Evolutionary conservation across 2,888 invertebrate species (phyloP), one percentile per base, ranked within the genome.

Genomic region (Thelaira solivaga): DNA sequence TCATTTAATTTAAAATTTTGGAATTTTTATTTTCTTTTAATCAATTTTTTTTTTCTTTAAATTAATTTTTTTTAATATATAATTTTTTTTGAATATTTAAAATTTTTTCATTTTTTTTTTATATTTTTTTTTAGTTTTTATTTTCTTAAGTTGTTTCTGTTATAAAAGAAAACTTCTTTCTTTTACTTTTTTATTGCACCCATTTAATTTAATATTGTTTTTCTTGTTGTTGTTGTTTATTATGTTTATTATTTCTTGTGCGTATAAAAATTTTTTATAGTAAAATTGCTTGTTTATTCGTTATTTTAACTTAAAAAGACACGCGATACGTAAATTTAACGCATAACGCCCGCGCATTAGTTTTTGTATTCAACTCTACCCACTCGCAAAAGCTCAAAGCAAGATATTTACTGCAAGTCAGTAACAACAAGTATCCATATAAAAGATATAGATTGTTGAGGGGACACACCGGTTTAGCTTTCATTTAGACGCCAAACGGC

Each of bases 381-480:
- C 67, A 74, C 65, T 74, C 74, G 41, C n/a, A n/a, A n/a, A n/a
- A n/a, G n/a, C n/a, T n/a, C n/a, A n/a, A n/a, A n/a, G n/a, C n/a
- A n/a, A n/a, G n/a, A n/a, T 51, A 43, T 39, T 13, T 34, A 39
- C 64, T 31, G 11, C 57, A 47, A 11, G 39, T 20, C 26, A 49
- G 36, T 22, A 34, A 22, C 34, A 61, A 47, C 16, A 13, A 24
- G n/a, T n/a, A 59, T 39, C 29, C 26, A 49, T 24, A 41, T 47
- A 39, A 16, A 55, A 29, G 18, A 41, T 31, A 61, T 22, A 51
- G 24, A 57, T 57, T 49, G 36, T 62, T 68, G 55, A 20, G 43
- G 59, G 78, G n/a, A n/a, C n/a, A 71, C 78, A 78, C 78, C 78
- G 78, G 78, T 78, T 78, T 69, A 47, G 69, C 74, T 74, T 71